phyloP scores from a whole-genome alignment of 2,113 vertebrate species.

The Pterocles orientalis region DNA sequence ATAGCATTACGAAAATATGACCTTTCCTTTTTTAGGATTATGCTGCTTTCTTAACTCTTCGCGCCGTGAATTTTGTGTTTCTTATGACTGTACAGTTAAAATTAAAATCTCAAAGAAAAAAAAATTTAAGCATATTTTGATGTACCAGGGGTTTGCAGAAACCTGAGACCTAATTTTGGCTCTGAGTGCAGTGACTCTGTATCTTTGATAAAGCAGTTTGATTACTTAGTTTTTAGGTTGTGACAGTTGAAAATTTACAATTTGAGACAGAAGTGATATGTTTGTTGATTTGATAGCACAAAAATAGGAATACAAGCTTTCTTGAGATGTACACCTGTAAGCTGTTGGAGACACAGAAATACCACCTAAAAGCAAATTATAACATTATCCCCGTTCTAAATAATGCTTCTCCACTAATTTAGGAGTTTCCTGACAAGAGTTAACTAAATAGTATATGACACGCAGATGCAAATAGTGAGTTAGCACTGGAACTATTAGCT shows the following conservation, averaged over 20 bases:
- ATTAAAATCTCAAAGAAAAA: neutral
- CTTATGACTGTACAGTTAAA: neutral
- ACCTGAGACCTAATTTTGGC: neutral
- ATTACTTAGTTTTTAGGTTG: neutral
- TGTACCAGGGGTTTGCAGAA: neutral
- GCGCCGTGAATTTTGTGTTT: neutral
- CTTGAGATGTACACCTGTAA: neutral
- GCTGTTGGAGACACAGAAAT: neutral
- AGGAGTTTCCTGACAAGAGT: neutral
- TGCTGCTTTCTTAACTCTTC: constrained; percentile 19
- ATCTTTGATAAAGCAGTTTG: neutral
- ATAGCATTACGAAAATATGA: constrained; percentile 45
- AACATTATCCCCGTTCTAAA: neutral
- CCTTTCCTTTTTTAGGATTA: neutral
- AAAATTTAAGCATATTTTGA: neutral
- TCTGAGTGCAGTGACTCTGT: neutral
- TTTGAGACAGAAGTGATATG: neutral
- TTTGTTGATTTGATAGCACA: neutral
- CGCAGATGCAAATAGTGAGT: neutral
- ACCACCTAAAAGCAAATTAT: neutral
- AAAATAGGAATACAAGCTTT: neutral
- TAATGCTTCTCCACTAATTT: neutral
- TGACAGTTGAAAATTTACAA: neutral
- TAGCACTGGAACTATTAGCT: neutral
- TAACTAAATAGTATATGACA: neutral